Evolutionary conservation across 1,140 invertebrate genomes (phyloP).

Genomic region (Pseudoatta argentina): DNA sequence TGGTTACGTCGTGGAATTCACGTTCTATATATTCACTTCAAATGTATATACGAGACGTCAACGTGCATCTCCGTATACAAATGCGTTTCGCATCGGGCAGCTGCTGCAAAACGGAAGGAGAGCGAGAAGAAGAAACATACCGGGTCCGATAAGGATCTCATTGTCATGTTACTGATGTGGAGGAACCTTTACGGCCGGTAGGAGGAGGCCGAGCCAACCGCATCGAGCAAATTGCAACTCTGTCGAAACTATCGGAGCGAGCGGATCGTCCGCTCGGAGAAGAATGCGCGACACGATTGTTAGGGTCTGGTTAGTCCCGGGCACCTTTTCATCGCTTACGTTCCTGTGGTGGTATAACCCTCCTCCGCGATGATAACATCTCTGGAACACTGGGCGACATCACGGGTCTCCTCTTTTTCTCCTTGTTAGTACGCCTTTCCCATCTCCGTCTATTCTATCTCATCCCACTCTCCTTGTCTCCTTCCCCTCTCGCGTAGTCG

Average conservation of each 20-base stretch:
- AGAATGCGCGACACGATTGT: slow-evolving; percentile 76
- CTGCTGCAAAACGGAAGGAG: slow-evolving; percentile 54
- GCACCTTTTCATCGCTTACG: slow-evolving; percentile 73
- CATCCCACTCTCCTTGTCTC: neutral
- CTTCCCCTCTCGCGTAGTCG: neutral
- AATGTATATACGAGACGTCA: slow-evolving; percentile 7
- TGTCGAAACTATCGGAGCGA: slow-evolving; percentile 78
- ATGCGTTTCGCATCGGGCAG: slow-evolving; percentile 54
- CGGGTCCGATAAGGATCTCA: slow-evolving; percentile 68
- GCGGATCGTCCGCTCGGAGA: slow-evolving; percentile 67
- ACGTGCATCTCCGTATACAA: slow-evolving; percentile 31
- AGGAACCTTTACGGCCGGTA: slow-evolving; percentile 54
- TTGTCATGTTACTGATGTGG: slow-evolving; percentile 61
- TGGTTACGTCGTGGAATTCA: neutral
- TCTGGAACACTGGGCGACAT: slow-evolving; percentile 68
- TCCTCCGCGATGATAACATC: slow-evolving; percentile 74
- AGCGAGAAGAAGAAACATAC: slow-evolving; percentile 55
- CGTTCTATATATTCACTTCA: neutral
- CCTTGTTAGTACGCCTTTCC: slow-evolving; percentile 29
- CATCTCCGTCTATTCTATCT: slow-evolving; percentile 14
- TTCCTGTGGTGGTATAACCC: slow-evolving; percentile 68
- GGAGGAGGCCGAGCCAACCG: slow-evolving; percentile 45
- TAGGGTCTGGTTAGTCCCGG: slow-evolving; percentile 68
- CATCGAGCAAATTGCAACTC: slow-evolving; percentile 78
- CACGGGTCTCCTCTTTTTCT: slow-evolving; percentile 40